phyloP scores from a whole-genome alignment of 2,797 vertebrate species.

The Myripristis murdjan region DNA sequence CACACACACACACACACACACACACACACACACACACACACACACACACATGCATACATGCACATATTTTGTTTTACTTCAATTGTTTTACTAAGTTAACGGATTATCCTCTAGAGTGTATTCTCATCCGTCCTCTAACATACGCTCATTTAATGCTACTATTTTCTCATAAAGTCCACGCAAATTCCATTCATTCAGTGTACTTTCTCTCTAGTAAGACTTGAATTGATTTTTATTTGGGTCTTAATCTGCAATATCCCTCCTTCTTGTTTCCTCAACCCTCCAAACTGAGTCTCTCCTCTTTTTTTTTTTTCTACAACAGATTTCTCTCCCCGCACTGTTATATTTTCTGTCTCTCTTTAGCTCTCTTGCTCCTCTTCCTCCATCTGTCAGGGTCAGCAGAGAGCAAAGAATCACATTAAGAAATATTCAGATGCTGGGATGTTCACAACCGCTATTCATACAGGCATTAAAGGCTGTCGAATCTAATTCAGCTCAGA shows the following conservation, averaged over 20 bases:
- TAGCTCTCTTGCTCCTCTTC: conserved; percentile 11
- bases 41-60: neutral
- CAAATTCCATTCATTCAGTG: neutral
- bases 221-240: conserved; percentile 32
- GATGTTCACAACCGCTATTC: conserved; percentile 72
- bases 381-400: conserved; percentile 69
- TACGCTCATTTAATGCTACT: conserved; percentile 30
- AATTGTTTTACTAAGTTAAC: neutral
- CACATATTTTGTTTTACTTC: neutral
- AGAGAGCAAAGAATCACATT: conserved; percentile 75
- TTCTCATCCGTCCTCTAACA: neutral
- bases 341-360: neutral
- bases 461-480: conserved; percentile 74
- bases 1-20: too few species aligned
- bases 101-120: conserved; percentile 3
- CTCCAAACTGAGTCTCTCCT: neutral
- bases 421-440: conserved; percentile 72
- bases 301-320: conserved; percentile 4
- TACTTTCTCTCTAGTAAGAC: conserved; percentile 27
- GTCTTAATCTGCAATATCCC: conserved; percentile 35
- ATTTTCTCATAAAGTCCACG: conserved; percentile 4
- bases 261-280: conserved; percentile 16
- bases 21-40: neutral
- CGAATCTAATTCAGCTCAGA: conserved; percentile 75
- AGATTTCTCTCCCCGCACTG: neutral